These are phyloP conservation scores for Dasyornis broadbenti DNA, from an alignment of 2,113 vertebrate genomes.

Conservation along the genomic window DNA sequence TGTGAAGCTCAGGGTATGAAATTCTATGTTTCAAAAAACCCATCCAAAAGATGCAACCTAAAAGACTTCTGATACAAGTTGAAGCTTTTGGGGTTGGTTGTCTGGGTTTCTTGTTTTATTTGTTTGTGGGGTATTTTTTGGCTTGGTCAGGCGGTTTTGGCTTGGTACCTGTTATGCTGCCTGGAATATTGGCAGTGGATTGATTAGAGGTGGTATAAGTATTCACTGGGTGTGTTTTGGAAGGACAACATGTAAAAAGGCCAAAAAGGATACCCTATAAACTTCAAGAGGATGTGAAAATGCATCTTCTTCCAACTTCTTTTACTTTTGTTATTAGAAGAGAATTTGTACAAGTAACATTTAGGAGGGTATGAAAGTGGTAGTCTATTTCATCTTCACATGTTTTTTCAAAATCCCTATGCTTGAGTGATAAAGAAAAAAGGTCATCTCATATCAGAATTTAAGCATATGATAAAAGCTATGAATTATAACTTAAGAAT, in stretches of 20 bases:
- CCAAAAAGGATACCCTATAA: background rate
- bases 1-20: background rate
- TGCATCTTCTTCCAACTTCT: background rate
- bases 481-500: background rate
- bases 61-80: background rate
- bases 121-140: background rate
- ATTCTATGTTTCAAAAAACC: background rate
- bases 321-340: background rate
- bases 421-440: background rate
- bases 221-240: background rate
- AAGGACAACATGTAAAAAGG: background rate
- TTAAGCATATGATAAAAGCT: background rate
- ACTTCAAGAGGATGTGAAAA: background rate
- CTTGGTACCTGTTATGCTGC: background rate
- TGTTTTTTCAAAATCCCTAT: background rate
- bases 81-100: fast-evolving
- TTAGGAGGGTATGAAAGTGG: background rate
- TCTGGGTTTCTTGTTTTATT: fast-evolving
- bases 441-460: background rate
- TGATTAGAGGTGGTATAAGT: background rate
- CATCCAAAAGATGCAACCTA: background rate
- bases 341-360: background rate
- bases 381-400: background rate
- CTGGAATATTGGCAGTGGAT: background rate
- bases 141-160: background rate